Base-by-base conservation (phyloP, 2,888 invertebrate species). In the Bursaphelenchus okinawaensis region DNA sequence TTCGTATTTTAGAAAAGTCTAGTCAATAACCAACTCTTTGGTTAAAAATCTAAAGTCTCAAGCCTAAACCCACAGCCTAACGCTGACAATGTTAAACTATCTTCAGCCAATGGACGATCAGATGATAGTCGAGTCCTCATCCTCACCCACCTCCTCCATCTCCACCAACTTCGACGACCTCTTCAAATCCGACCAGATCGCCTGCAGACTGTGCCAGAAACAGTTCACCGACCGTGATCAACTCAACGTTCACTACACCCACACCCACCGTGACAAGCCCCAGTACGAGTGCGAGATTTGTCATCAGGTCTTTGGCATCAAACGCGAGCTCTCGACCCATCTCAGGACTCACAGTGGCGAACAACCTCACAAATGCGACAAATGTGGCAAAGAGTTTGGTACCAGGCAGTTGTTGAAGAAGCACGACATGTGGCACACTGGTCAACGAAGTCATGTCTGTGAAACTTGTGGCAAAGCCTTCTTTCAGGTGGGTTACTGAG, bases 371-470 rank as follows among this genome's bases (percentile, higher is more conserved):
- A 65, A 75, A 69, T 84, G 84, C 70, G 72, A 76, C 7, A 77
- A 79, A 23, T 84, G 84, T 73, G 83, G 84, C 19, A 84, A 83
- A 67, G 83, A 83, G 54, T 84, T 84, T 71, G 84, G 84, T 22
- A 84, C 84, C 57, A 82, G 83, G 20, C 84, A 84, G 66, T 79
- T 84, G 9, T 69, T 84, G 62, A 79, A 83, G 62, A 82, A 84
- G 52, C 84, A 84, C 73, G 83, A 83, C 65, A 80, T 84, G 76
- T 84, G 84, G 78, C 84, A 84, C 72, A 79, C 79, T 8, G 84
- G 84, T 16, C 80, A 83, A 55, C 76, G 83, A 62, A 82, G 81
- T 7, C 84, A 83, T 64, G 79, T 82, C 16, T 84, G 84, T 70
- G 73, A 76, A 4, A 69, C 82, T 22, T 84, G 84, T 75, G 74